Evolutionary conservation across 2,888 invertebrate species (phyloP).

Genomic region (Dynastes maya): DNA sequence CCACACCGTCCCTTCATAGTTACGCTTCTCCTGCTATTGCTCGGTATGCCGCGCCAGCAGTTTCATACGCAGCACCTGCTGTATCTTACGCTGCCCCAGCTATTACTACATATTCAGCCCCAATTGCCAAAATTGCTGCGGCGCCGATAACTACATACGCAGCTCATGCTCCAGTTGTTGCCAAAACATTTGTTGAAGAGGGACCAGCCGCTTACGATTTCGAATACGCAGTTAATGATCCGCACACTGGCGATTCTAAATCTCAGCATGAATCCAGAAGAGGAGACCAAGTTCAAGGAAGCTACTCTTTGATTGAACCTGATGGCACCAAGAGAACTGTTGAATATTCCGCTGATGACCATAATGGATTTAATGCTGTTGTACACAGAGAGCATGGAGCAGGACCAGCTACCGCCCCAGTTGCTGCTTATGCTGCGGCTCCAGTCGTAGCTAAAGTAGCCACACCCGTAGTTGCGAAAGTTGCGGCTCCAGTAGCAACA

Average conservation of each 20-base stretch:
- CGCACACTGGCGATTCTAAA: slow-evolving; percentile 72
- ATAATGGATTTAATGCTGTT: slow-evolving; percentile 72
- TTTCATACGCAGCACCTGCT: slow-evolving; percentile 69
- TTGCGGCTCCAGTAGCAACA: slow-evolving; percentile 67
- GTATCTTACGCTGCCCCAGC: slow-evolving; percentile 53
- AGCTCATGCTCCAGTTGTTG: slow-evolving; percentile 61
- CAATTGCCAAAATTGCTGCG: slow-evolving; percentile 47
- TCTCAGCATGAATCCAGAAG: slow-evolving; percentile 72
- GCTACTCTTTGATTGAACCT: slow-evolving; percentile 72
- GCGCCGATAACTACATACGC: slow-evolving; percentile 54
- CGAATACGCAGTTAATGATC: slow-evolving; percentile 70
- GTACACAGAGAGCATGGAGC: slow-evolving; percentile 70
- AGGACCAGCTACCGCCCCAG: slow-evolving; percentile 53
- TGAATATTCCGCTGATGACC: slow-evolving; percentile 72
- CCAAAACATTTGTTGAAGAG: slow-evolving; percentile 68
- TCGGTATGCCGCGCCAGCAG: slow-evolving; percentile 67
- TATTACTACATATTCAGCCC: slow-evolving; percentile 53
- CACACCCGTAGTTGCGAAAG: slow-evolving; percentile 56
- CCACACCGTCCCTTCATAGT: slow-evolving; percentile 44
- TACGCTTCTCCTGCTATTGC: slow-evolving; percentile 53
- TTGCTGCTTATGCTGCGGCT: slow-evolving; percentile 44
- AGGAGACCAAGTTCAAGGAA: slow-evolving; percentile 72
- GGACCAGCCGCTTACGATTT: slow-evolving; percentile 71
- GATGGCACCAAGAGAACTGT: slow-evolving; percentile 72
- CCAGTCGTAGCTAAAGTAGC: slow-evolving; percentile 53